phyloP scores from a whole-genome alignment of 2,113 vertebrate genomes.

The Rutilus rutilus region DNA sequence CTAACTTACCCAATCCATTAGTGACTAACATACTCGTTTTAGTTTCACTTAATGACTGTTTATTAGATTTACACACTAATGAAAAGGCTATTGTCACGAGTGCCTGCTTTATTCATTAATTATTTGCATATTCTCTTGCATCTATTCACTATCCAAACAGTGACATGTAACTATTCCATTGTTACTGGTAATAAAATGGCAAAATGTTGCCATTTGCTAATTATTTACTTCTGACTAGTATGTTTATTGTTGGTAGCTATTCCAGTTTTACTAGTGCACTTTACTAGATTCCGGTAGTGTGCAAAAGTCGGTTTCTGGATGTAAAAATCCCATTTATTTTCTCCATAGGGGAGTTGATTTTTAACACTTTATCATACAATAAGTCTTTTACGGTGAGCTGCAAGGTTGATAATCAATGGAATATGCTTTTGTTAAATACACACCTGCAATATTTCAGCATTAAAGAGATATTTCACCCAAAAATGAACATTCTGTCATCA shows the following conservation, averaged over 20 bases:
- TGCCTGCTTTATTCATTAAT: neutral
- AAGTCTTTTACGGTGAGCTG: neutral
- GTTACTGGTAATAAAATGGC: neutral
- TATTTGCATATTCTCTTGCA: neutral
- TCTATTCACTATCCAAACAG: neutral
- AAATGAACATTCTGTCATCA: too few relatives aligned
- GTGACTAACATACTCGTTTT: too few relatives aligned
- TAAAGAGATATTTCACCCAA: too few relatives aligned
- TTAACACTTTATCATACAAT: neutral
- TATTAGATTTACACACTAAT: too few relatives aligned
- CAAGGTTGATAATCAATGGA: neutral
- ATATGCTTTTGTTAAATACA: neutral
- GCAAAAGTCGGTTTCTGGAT: neutral
- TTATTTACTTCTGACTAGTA: neutral
- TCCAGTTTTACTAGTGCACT: neutral
- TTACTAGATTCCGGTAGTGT: neutral
- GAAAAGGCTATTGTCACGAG: too few relatives aligned
- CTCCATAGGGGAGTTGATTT: neutral
- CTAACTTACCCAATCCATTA: too few relatives aligned
- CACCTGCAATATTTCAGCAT: too few relatives aligned
- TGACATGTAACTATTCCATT: neutral
- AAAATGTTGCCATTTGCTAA: neutral
- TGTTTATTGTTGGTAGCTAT: neutral
- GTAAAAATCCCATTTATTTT: neutral
- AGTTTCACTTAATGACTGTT: too few relatives aligned